Percentiles rank a stretch among this genome's conserved stretches.
These are phyloP conservation scores for Chauna torquata DNA, from an alignment of 2,113 vertebrate species.

Conservation along the genomic window DNA sequence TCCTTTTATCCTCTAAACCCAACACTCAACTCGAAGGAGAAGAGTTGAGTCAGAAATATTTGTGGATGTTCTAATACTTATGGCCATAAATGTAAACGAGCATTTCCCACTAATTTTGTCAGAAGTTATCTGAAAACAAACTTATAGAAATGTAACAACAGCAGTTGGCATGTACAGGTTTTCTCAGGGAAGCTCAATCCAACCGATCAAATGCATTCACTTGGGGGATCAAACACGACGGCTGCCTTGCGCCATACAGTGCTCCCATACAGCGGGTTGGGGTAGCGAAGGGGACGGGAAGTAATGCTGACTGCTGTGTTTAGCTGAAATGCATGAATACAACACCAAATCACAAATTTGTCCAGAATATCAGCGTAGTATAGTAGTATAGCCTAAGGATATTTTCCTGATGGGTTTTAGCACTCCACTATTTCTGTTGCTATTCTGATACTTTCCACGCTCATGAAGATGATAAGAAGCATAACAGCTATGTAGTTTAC, in stretches of 20 bases:
- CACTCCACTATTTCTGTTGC: not conserved
- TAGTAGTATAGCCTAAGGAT: constrained; percentile 23
- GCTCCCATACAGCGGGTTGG: not conserved
- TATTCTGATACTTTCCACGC: not conserved
- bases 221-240: not conserved
- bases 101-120: not conserved
- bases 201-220: not conserved
- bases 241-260: not conserved
- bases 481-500: not conserved
- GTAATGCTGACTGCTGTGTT: not conserved
- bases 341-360: constrained; percentile 5
- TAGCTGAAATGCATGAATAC: not conserved
- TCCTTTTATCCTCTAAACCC: not conserved
- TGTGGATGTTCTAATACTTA: not conserved
- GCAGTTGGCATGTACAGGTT: not conserved
- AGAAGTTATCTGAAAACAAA: not conserved
- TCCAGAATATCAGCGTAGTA: not conserved
- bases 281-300: not conserved
- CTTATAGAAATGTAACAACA: not conserved
- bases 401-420: constrained; percentile 40
- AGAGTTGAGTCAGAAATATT: not conserved
- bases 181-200: not conserved
- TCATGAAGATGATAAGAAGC: not conserved
- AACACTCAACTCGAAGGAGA: not conserved
- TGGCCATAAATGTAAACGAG: not conserved